Base-by-base conservation (phyloP, 2,888 invertebrate species). In the Acronicta aceris region DNA sequence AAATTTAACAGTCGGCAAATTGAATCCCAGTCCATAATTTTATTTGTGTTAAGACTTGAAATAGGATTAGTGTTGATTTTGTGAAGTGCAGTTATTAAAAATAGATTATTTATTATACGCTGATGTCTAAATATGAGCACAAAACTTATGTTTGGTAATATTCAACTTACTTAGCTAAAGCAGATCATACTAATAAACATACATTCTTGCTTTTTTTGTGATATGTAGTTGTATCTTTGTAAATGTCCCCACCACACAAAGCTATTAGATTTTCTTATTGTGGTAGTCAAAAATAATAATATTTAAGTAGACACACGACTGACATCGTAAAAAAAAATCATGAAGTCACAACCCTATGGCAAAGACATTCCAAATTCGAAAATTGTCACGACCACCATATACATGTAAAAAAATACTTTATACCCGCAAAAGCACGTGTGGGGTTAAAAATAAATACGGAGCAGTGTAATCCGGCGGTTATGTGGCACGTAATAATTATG, bases 1-100 rank as follows among this genome's bases (percentile, higher is more conserved):
- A 77, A 65, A 75, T 81, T 78, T 71, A 79, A 73, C 72, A 71
- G 61, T 64, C 57, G 50, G 64, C 60, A 73, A 77, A 77, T 77
- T 71, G 52, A 71, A 74, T 77, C 74, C 41, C 43, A 65, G 55
- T 71, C 45, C 60, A 54, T 66, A 66, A 64, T 71, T 45, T 67
- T 73, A 38, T 38, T 55, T 25, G 43, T 56, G 30, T 59, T 54
- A n/a, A 7, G 38, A 51, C 54, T 33, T 53, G 21, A 25, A 70
- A 54, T 63, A 5, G 46, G 38, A 45, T 71, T 60, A 59, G 41
- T 65, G 59, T 47, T 57, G 42, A 43, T 64, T 65, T 50, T 36
- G 38, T 50, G 49, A 9, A 8, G 33, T 59, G 59, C 43, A 61
- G 47, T 17, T 55, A 49, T 36, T 55, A 10, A 8, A 16, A 56